These are phyloP conservation scores for Anoplopoma fimbria DNA, from an alignment of 2,113 vertebrate genomes.

Conservation along the genomic window DNA sequence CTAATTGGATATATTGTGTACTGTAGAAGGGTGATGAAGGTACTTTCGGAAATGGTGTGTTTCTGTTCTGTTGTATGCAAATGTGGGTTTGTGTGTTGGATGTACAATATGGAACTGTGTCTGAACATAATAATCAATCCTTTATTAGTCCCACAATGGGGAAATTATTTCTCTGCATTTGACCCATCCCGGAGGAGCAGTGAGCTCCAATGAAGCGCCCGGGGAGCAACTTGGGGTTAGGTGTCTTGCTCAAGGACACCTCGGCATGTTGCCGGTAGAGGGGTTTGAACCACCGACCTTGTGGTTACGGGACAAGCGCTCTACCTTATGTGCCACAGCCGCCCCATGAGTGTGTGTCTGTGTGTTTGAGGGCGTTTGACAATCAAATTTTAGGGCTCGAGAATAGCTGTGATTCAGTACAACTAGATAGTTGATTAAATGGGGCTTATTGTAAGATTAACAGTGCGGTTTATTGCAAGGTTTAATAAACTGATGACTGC, in stretches of 20 bases:
- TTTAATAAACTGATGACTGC: conserved; percentile 37
- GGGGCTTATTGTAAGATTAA: conserved; percentile 28
- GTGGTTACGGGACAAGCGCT: too few relatives aligned
- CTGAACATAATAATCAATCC: too few relatives aligned
- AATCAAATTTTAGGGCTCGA: conserved; percentile 13
- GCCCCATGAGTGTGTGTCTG: neutral
- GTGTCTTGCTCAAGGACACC: too few relatives aligned
- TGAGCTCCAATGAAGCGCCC: too few relatives aligned
- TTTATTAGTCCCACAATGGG: too few relatives aligned
- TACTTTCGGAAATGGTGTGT: neutral
- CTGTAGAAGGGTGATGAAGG: neutral
- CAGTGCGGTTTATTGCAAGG: conserved; percentile 6
- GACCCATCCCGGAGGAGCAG: too few relatives aligned
- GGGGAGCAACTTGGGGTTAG: too few relatives aligned
- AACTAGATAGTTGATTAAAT: conserved; percentile 32
- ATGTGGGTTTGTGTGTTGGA: too few relatives aligned
- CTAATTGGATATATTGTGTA: neutral
- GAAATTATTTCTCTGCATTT: too few relatives aligned
- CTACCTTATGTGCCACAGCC: too few relatives aligned
- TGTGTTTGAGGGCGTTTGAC: neutral
- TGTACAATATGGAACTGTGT: neutral
- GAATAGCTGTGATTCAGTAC: conserved; percentile 6
- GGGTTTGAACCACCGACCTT: too few relatives aligned
- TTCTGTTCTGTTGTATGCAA: neutral
- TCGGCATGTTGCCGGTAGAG: too few relatives aligned